Evolutionary conservation across 2,113 vertebrate genomes (phyloP).

Genomic region (Recurvirostra avosetta): DNA sequence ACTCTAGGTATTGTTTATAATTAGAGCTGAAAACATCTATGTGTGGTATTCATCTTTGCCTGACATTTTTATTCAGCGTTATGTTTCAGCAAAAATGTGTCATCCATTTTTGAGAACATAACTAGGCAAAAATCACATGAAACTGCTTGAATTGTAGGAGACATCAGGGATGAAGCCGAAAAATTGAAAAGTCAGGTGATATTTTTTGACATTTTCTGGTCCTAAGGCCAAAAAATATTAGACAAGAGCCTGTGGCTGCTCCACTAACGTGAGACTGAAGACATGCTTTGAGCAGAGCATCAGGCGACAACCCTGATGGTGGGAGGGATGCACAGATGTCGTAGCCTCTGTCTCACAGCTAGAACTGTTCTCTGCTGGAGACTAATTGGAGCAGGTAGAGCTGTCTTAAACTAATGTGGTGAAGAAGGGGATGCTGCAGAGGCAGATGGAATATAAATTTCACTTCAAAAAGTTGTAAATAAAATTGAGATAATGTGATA

Average conservation of each 20-base stretch:
- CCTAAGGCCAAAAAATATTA: neutral
- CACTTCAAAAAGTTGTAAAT: neutral
- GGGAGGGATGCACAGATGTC: neutral
- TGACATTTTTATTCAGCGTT: neutral
- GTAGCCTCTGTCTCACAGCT: neutral
- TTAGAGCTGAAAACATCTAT: neutral
- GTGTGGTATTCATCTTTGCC: neutral
- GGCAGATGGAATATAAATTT: neutral
- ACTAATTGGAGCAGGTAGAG: neutral
- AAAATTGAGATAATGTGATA: neutral
- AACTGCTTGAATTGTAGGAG: neutral
- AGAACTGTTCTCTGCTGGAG: neutral
- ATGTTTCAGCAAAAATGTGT: neutral
- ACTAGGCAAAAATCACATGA: neutral
- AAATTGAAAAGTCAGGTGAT: neutral
- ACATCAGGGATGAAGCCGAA: neutral
- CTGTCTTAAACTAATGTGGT: neutral
- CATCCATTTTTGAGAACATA: neutral
- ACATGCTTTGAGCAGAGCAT: neutral
- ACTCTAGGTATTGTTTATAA: neutral
- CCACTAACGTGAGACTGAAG: neutral
- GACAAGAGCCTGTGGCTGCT: neutral
- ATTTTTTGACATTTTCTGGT: neutral
- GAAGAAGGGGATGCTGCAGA: neutral
- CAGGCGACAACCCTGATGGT: neutral